phyloP scores from a whole-genome alignment of 2,113 vertebrate genomes.

The Ornithorhynchus anatinus region DNA sequence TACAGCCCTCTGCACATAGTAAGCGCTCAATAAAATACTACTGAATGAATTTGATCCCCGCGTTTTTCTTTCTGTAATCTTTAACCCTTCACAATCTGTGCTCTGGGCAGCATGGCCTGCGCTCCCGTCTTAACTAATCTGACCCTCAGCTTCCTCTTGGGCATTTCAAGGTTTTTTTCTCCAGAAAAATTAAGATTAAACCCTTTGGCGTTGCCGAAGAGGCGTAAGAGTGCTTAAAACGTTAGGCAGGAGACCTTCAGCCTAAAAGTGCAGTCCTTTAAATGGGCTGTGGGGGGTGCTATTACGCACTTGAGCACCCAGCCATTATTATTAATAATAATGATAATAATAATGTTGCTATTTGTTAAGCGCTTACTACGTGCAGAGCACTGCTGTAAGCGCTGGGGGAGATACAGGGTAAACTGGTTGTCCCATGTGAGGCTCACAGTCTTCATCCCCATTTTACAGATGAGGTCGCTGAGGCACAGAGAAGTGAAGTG shows the following conservation, averaged over 20 bases:
- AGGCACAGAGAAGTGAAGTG: no score
- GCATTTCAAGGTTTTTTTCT: constrained; percentile 30
- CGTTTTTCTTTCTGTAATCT: constrained; percentile 17
- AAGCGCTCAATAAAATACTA: no score
- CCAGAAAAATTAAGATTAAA: constrained; percentile 41
- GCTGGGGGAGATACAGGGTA: no score
- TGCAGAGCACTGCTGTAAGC: no score
- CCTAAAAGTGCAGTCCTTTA: not conserved
- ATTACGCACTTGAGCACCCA: not conserved
- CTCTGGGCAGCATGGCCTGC: constrained; percentile 17
- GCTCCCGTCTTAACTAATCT: constrained; percentile 32
- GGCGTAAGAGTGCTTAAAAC: not conserved
- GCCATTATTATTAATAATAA: no score
- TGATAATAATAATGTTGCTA: no score
- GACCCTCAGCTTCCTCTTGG: not conserved
- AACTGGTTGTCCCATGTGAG: no score
- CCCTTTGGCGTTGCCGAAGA: constrained; percentile 35
- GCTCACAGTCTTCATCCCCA: no score
- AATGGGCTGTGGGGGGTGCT: constrained; percentile 13
- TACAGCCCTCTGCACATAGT: no score
- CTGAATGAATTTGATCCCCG: not conserved
- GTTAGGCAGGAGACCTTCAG: not conserved
- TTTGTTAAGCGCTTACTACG: no score
- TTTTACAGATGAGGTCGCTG: no score
- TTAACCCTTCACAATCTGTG: constrained; percentile 6